Conservation (phyloP, 2,888 invertebrate genomes). For the Glaucopsyche alexis region DNA sequence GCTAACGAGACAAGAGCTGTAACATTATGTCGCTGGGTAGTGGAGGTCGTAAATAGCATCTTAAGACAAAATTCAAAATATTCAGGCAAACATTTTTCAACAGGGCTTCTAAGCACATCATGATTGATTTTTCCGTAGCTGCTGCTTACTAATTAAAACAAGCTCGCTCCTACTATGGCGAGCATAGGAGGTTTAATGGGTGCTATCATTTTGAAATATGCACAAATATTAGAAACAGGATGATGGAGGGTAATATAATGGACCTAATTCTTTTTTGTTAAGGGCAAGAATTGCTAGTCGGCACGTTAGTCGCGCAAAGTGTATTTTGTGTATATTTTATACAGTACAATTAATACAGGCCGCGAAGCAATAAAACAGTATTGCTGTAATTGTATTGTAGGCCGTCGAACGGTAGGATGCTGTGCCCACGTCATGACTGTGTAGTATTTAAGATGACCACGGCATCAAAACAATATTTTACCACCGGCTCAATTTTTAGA, state of each 20-base stretch:
- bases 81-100: background rate
- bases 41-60: background rate
- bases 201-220: background rate
- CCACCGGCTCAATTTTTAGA: background rate
- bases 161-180: background rate
- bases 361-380: too few species aligned
- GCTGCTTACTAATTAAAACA: background rate
- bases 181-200: background rate
- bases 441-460: too few species aligned
- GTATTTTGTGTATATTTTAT: background rate
- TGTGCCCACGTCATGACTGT: too few species aligned
- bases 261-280: background rate
- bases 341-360: background rate
- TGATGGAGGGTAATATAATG: background rate
- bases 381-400: too few species aligned
- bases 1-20: background rate
- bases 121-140: background rate
- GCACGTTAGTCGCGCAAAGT: background rate
- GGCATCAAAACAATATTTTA: too few species aligned
- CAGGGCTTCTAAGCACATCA: background rate
- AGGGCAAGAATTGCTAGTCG: background rate
- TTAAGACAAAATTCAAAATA: background rate
- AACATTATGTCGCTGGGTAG: background rate
- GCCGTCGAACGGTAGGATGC: too few species aligned
- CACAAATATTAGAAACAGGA: background rate